Evolutionary conservation across 1,140 invertebrate species (phyloP), one percentile per base, ranked within the genome.

Genomic region (Pseudomyrmex pallidus): DNA sequence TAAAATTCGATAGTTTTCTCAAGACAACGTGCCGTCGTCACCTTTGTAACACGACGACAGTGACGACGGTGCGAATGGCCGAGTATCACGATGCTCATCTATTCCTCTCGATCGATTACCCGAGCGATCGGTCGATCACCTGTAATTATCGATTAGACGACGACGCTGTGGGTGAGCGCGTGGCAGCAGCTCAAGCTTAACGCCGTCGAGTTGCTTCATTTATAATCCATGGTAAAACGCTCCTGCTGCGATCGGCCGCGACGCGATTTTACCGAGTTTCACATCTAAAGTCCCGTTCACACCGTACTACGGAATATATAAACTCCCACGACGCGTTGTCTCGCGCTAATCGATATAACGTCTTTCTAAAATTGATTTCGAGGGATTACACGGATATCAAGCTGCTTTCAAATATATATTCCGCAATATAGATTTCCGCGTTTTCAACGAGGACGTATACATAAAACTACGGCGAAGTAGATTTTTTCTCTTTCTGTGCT

Each of bases 201-300:
- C 70, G 57, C 54, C 64, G 66, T 61, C 61, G 73, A 66, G 46
- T 76, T 17, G 61, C 61, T 57, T 84, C 68, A 84, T 87, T 87
- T 87, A 87, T 87, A 88, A 88, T 87, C 80, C 64, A 85, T 80
- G 54, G 35, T 82, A 62, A 84, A 74, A 84, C 77, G 72, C 52
- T 85, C 25, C 63, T 22, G 59, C 74, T 46, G 72, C 44, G 59
- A 74, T 74, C 35, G 15, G 57, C 7, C 57, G 78, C 68, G 57
- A 70, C 25, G 59, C 57, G 78, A 76, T 85, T 78, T 70, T 78
- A 80, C 61, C 57, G n/a, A 74, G 74, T 86, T 87, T 87, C 74
- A 84, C 82, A 74, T 73, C 4, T 74, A 86, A 78, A 74, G 57
- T 64, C 44, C 54, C 62, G 22, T 80, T 68, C 66, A 66, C 20